A percentile compares a stretch with the other conserved stretches of the same genome.
Evolutionary conservation across 2,888 invertebrate species (phyloP).

Genomic region (Apeira syringaria): DNA sequence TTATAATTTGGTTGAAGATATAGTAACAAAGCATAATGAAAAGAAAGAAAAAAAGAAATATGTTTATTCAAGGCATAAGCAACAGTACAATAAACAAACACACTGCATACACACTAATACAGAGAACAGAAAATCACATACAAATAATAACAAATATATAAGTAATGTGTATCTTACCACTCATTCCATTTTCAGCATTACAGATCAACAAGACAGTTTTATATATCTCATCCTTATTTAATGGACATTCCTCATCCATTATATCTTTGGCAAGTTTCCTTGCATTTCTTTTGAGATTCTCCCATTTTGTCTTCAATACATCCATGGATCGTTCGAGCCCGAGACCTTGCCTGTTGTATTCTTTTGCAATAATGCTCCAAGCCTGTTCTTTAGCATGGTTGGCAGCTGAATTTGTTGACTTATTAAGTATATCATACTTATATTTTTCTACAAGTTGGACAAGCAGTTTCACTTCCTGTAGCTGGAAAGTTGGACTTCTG

Average conservation of each 20-base stretch:
- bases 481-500: slow-evolving; percentile 58
- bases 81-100: too few relatives aligned
- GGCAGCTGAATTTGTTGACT: slow-evolving; percentile 49
- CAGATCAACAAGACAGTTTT: slow-evolving; percentile 39
- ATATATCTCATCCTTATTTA: slow-evolving; percentile 42
- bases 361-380: slow-evolving; percentile 62
- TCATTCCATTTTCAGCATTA: slow-evolving; percentile 16
- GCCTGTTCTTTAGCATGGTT: slow-evolving; percentile 56
- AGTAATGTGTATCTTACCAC: background rate
- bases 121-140: too few relatives aligned
- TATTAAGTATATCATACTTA: slow-evolving; percentile 60
- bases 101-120: too few relatives aligned
- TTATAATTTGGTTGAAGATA: too few relatives aligned
- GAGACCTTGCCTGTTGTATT: slow-evolving; percentile 54
- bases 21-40: too few relatives aligned
- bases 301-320: slow-evolving; percentile 64
- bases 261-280: slow-evolving; percentile 53
- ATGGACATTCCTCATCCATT: slow-evolving; percentile 43
- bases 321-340: slow-evolving; percentile 48
- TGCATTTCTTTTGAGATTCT: slow-evolving; percentile 60
- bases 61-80: too few relatives aligned
- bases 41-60: too few relatives aligned
- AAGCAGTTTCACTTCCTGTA: slow-evolving; percentile 55
- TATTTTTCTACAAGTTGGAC: slow-evolving; percentile 57
- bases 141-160: too few relatives aligned